Percentiles rank a stretch among this genome's conserved stretches.
These are phyloP conservation scores for Eulemur mongoz DNA, from an alignment of 2,797 vertebrate genomes.

Conservation along the genomic window DNA sequence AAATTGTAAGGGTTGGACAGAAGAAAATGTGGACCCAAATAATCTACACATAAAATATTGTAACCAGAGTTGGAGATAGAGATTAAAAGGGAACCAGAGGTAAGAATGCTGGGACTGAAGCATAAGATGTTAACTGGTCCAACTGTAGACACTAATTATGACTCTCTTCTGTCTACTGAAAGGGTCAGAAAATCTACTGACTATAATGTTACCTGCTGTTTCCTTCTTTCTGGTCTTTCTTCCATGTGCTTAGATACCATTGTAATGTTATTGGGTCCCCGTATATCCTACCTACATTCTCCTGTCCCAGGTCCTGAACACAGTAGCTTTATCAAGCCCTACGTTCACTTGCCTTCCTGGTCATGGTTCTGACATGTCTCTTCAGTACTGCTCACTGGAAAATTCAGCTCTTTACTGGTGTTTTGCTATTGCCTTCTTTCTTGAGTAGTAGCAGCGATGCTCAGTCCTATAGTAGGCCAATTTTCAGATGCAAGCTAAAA, in stretches of 20 bases:
- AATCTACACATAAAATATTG: background rate
- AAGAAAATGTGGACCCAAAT: background rate
- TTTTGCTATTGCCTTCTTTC: background rate
- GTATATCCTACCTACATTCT: background rate
- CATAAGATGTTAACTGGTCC: background rate
- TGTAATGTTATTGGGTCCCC: background rate
- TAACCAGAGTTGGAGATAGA: background rate
- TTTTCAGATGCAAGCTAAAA: background rate
- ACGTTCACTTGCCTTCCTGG: background rate
- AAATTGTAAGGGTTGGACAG: background rate
- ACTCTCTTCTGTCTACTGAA: background rate
- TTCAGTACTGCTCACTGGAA: background rate
- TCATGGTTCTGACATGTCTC: background rate
- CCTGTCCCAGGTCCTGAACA: background rate
- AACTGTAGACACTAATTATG: background rate
- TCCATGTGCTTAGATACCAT: background rate
- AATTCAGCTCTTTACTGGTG: background rate
- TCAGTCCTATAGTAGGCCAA: background rate
- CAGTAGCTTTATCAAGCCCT: background rate
- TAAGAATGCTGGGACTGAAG: background rate
- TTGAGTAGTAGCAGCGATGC: background rate
- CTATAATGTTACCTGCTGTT: background rate
- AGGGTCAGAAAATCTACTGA: background rate
- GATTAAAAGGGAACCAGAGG: background rate
- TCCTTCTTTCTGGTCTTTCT: background rate